Evolutionary conservation across 1,140 invertebrate genomes (phyloP).

Genomic region (Sycophila sp.): DNA sequence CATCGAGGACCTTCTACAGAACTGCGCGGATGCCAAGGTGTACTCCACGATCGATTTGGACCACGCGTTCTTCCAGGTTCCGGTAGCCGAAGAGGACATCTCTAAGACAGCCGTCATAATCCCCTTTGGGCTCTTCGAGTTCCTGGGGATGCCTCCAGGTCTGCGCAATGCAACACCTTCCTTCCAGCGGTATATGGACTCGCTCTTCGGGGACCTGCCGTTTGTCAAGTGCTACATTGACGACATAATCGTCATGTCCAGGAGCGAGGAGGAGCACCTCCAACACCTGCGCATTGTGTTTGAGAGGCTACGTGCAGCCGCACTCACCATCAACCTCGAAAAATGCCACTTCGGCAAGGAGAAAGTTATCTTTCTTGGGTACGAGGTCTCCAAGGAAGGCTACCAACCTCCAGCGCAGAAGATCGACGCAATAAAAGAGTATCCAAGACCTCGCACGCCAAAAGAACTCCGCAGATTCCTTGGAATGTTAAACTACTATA

Average conservation of each 20-base stretch:
- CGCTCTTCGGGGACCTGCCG: not conserved
- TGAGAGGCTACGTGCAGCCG: not conserved
- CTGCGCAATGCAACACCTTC: not conserved
- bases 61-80: not conserved
- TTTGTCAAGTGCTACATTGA: not conserved
- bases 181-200: not conserved
- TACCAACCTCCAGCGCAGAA: not conserved
- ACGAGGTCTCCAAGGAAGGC: not conserved
- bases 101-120: not conserved
- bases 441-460: not conserved
- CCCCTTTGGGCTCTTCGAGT: not conserved
- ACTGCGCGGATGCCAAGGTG: not conserved
- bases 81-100: not conserved
- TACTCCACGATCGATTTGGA: not conserved
- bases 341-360: no score
- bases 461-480: not conserved
- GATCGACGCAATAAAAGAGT: not conserved
- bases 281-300: not conserved
- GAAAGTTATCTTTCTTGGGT: not conserved
- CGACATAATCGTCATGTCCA: not conserved
- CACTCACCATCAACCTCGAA: not conserved
- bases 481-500: constrained; percentile 34
- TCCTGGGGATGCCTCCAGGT: not conserved
- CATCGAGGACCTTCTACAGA: not conserved
- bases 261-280: not conserved